Evolutionary conservation across 2,888 invertebrate genomes (phyloP), one percentile per base, ranked within the genome.

Genomic region (Salticus scenicus): DNA sequence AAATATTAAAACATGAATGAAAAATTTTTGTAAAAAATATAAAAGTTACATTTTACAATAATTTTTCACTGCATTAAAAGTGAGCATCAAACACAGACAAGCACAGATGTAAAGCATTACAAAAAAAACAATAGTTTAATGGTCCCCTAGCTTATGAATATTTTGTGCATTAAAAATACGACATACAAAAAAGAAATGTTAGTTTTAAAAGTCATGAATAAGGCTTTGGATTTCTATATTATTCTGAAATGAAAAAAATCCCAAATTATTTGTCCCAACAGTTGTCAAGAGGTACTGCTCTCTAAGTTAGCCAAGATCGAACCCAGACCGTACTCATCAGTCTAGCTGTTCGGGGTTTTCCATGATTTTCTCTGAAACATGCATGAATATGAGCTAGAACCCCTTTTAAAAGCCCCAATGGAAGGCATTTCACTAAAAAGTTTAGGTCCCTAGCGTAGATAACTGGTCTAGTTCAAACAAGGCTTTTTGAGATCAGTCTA

Each of bases 1-100:
- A 57, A 57, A 57, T 20, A 57, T 57, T 57, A 57, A 57, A 57
- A 57, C 17, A 47, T 47, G 47, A 47, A 47, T 47, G 47, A 47
- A 47, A 47, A 24, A 57, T 24, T 57, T 24, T 24, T 57, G 57
- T 24, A 57, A 57, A n/a, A 57, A 47, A 47, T 47, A 47, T 17
- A 47, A 12, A 7, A 47, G 10, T 5, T 5, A 47, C 12, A 47
- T 57, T 57, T 57, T 24, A 20, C 57, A 57, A 57, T 57, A 8
- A n/a, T 57, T 57, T 24, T 24, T 57, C 57, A 57, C 24, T 57
- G 24, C 20, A 7, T 57, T 57, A 57, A 57, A 57, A 57, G 57
- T 57, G 57, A 57, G 57, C 57, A 57, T 57, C 2, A 8, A 57
- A 57, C 24, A 57, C 2, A n/a, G n/a, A 47, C 47, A 57, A 57